Conservation (phyloP, 2,113 vertebrate species). For the Tachycineta bicolor region DNA sequence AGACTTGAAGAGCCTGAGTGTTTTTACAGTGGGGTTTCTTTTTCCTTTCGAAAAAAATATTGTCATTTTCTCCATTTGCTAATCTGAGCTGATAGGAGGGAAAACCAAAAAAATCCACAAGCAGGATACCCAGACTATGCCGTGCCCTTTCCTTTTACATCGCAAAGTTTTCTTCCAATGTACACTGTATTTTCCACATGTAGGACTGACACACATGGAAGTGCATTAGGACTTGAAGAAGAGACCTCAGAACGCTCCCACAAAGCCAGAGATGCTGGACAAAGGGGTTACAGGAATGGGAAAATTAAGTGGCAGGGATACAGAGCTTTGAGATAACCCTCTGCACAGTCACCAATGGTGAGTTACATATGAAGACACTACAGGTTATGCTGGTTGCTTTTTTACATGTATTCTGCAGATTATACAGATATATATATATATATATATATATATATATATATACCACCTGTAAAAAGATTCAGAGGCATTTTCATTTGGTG, state of each 20-base stretch:
- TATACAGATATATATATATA: neutral
- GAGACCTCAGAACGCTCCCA: neutral
- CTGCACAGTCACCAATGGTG: neutral
- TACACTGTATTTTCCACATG: rapidly evolving
- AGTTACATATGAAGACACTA: neutral
- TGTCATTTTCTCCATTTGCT: neutral
- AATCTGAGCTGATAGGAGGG: neutral
- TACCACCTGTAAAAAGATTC: neutral
- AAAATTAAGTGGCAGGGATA: neutral
- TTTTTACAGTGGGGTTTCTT: neutral
- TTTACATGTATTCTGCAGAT: neutral
- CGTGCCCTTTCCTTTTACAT: neutral
- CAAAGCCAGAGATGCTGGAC: neutral
- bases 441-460: too few relatives aligned
- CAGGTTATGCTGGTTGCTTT: neutral
- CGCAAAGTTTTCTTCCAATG: neutral
- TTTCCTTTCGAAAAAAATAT: neutral
- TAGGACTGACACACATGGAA: neutral
- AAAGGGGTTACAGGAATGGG: neutral
- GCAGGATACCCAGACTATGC: neutral
- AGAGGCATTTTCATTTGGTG: neutral
- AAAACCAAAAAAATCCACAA: neutral
- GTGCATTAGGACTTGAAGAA: neutral
- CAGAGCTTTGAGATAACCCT: neutral
- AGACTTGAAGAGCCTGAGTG: neutral